Percentiles rank a stretch among this genome's conserved stretches.
Conservation (phyloP, 92 coral and sea anemone species). For the Diadumene lineata region DNA sequence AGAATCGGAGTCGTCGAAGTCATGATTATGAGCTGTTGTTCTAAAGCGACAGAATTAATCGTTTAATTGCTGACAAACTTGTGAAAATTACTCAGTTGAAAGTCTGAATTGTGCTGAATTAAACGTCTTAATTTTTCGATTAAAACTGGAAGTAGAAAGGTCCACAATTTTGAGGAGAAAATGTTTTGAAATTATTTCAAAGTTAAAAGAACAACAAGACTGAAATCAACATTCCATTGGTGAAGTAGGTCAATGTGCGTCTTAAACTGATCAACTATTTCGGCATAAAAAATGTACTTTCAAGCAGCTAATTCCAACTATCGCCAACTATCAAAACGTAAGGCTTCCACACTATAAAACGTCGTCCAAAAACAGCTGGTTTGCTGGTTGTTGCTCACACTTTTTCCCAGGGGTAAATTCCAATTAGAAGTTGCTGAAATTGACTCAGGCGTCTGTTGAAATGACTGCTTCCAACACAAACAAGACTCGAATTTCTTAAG, state of each 20-base stretch:
- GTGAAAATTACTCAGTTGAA: constrained; percentile 1
- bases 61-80: constrained; percentile 16
- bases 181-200: neutral
- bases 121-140: neutral
- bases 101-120: neutral
- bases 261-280: neutral
- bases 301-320: neutral
- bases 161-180: neutral
- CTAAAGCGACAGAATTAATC: too few relatives aligned
- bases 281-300: neutral
- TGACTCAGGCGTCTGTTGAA: neutral
- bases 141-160: neutral
- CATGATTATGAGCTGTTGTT: constrained; percentile 49
- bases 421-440: too few relatives aligned
- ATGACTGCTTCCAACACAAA: neutral
- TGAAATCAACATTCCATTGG: neutral
- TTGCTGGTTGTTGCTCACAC: neutral
- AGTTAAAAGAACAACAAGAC: neutral
- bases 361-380: neutral
- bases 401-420: neutral
- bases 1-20: constrained; percentile 62
- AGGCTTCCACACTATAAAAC: neutral
- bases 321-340: neutral
- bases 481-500: neutral
- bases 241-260: neutral